These are phyloP conservation scores for Apamea monoglypha DNA, from an alignment of 2,888 invertebrate genomes.

Conservation along the genomic window DNA sequence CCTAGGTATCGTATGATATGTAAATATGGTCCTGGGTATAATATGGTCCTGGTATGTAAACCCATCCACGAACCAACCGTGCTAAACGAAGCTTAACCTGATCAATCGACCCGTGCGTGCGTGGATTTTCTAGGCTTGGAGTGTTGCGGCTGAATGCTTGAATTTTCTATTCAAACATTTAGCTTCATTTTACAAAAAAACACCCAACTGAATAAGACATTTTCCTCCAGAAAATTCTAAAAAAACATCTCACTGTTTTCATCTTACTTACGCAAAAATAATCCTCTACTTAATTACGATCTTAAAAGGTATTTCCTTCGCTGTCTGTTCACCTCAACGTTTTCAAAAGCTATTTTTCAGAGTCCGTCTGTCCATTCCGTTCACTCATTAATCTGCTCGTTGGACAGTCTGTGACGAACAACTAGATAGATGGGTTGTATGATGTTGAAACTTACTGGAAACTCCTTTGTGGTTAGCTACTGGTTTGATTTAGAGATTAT, in stretches of 20 bases:
- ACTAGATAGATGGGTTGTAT: conserved; percentile 53
- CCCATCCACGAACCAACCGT: neutral
- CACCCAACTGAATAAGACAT: neutral
- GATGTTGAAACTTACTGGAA: conserved; percentile 54
- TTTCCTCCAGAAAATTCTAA: neutral
- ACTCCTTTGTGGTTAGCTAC: neutral
- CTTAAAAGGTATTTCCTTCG: conserved; percentile 50
- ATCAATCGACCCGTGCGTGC: neutral
- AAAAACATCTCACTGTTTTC: conserved; percentile 20
- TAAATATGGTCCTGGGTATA: too few species aligned
- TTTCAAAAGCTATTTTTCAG: conserved; percentile 68
- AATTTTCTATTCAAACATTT: neutral
- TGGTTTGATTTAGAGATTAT: neutral
- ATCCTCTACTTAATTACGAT: conserved; percentile 41
- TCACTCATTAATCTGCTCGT: conserved; percentile 66
- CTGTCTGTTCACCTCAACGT: conserved; percentile 47
- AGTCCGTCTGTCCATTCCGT: conserved; percentile 63
- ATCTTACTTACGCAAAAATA: conserved; percentile 41
- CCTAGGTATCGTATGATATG: too few species aligned
- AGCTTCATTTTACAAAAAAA: neutral
- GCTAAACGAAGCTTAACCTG: neutral
- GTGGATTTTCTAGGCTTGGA: neutral
- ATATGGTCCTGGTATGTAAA: too few species aligned
- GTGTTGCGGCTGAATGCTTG: too few species aligned
- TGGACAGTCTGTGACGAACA: conserved; percentile 66